phyloP scores from a whole-genome alignment of 2,797 vertebrate genomes.

The Lacerta viridis region DNA sequence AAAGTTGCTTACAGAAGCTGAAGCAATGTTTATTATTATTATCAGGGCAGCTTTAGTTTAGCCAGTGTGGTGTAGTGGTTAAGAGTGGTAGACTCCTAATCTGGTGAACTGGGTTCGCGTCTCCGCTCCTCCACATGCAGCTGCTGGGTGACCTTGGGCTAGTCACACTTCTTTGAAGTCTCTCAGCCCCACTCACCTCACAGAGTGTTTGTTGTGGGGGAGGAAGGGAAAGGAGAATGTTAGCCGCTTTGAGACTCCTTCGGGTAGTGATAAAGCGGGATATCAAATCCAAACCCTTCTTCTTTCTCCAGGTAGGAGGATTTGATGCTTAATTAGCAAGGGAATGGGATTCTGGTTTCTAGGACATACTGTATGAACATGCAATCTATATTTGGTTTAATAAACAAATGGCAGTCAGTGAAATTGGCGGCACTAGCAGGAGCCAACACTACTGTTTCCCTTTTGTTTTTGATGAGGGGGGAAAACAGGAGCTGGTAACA shows the following conservation, averaged over 20 bases:
- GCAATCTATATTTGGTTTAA: conserved; percentile 20
- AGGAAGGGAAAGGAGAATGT: too few relatives aligned
- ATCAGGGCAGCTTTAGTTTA: conserved; percentile 59
- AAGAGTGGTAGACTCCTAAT: too few relatives aligned
- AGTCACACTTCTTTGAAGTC: too few relatives aligned
- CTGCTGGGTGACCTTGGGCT: too few relatives aligned
- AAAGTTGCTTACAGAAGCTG: background rate
- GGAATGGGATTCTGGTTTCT: conserved; percentile 47
- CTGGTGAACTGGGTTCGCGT: too few relatives aligned
- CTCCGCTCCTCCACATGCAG: too few relatives aligned
- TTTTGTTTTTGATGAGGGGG: background rate
- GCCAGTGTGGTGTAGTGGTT: too few relatives aligned
- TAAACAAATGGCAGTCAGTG: conserved; percentile 25
- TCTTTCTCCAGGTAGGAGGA: conserved; percentile 61
- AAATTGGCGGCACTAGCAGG: background rate
- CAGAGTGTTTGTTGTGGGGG: too few relatives aligned
- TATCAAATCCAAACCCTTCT: too few relatives aligned
- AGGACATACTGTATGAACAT: conserved; percentile 39
- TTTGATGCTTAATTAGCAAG: conserved; percentile 70
- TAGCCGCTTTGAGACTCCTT: too few relatives aligned
- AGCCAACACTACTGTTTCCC: background rate
- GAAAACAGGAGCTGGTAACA: conserved; percentile 6
- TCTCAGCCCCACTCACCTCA: too few relatives aligned
- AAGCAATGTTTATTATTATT: conserved; percentile 70
- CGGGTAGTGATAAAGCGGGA: too few relatives aligned